Evolutionary conservation across 2,113 vertebrate species (phyloP).

Genomic region (Piprites chloris): DNA sequence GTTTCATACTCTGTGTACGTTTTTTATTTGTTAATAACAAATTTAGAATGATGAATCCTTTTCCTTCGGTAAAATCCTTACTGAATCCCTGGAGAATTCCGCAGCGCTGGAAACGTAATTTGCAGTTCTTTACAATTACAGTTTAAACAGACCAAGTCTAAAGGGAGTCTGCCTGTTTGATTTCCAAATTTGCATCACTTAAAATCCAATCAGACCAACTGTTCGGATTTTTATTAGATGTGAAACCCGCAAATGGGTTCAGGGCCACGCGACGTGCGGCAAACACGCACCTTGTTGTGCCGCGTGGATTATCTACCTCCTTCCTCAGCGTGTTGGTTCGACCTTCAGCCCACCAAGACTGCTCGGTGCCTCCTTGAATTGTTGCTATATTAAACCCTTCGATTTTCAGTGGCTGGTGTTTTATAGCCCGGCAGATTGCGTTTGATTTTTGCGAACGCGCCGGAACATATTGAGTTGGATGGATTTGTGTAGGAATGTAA

Average conservation of each 20-base stretch:
- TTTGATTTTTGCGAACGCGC: conserved; percentile 77
- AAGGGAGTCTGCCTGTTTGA: conserved; percentile 76
- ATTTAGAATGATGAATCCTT: conserved; percentile 57
- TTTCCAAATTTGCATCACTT: conserved; percentile 81
- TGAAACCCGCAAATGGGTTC: conserved; percentile 59
- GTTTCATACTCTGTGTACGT: background rate
- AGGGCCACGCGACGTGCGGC: conserved; percentile 27
- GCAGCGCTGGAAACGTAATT: conserved; percentile 62
- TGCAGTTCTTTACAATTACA: conserved; percentile 74
- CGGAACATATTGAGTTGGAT: conserved; percentile 74
- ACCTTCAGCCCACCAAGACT: conserved; percentile 54
- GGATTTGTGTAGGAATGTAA: conserved; percentile 78
- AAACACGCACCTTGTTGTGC: conserved; percentile 40
- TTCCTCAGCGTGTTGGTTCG: conserved; percentile 21
- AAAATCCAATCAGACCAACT: conserved; percentile 83
- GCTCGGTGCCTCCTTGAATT: conserved; percentile 56
- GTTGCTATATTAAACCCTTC: conserved; percentile 71
- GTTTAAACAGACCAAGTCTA: conserved; percentile 73
- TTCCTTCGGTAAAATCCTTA: conserved; percentile 42
- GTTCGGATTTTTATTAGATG: conserved; percentile 76
- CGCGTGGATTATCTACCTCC: background rate
- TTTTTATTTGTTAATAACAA: conserved; percentile 47
- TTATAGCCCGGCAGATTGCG: conserved; percentile 78
- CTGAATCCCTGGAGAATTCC: conserved; percentile 45
- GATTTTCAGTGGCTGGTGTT: conserved; percentile 74